Evolutionary conservation across 2,113 vertebrate genomes (phyloP).

Genomic region (Phalacrocorax pelagicus): DNA sequence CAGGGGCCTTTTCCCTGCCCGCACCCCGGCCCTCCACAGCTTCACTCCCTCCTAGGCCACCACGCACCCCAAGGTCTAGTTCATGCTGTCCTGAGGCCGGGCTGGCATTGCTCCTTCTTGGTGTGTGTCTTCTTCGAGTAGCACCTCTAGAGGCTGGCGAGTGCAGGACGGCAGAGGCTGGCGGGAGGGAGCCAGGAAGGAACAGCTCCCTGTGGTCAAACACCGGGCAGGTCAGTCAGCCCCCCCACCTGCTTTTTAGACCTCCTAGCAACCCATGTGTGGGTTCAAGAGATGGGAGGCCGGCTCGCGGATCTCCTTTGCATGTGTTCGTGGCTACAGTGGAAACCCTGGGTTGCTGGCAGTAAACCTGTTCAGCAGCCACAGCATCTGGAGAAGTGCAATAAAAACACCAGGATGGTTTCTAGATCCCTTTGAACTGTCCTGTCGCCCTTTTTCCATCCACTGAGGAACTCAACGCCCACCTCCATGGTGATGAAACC

Average conservation of each 20-base stretch:
- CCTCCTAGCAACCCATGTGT: fast-evolving
- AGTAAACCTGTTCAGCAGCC: not conserved
- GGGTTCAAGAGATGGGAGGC: not conserved
- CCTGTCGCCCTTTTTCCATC: not conserved
- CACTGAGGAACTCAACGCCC: fast-evolving
- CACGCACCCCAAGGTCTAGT: not conserved
- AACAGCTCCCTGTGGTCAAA: not conserved
- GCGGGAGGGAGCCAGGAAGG: not conserved
- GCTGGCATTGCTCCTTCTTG: not conserved
- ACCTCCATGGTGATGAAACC: not conserved
- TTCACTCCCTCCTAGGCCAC: not conserved
- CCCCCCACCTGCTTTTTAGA: not conserved
- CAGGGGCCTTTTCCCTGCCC: not conserved
- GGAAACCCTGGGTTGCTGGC: not conserved
- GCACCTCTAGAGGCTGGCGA: not conserved
- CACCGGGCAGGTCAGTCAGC: not conserved
- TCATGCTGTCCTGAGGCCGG: not conserved
- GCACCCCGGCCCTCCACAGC: fast-evolving
- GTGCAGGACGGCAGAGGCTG: fast-evolving
- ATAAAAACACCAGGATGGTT: not conserved
- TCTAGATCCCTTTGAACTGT: not conserved
- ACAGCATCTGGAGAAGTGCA: not conserved
- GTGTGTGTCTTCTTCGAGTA: not conserved
- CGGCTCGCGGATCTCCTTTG: not conserved
- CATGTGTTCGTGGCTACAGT: not conserved